Evolutionary conservation across 2,797 vertebrate species (phyloP).

Genomic region (Rhabdomys pumilio): DNA sequence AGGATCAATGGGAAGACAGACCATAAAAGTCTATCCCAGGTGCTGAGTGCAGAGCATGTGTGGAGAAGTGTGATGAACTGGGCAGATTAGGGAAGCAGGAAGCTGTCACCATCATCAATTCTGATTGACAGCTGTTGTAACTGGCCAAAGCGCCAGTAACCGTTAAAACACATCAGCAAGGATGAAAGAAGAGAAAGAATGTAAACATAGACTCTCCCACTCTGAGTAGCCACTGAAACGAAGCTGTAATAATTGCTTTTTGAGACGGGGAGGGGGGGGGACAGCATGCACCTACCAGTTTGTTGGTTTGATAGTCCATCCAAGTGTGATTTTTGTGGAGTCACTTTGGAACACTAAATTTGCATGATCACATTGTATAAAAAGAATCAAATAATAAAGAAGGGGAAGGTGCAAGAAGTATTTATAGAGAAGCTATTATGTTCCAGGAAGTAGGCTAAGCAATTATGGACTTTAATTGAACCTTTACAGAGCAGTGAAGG

Average conservation of each 20-base stretch:
- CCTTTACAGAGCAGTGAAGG: slow-evolving; percentile 2
- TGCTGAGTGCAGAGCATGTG: neutral
- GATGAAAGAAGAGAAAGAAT: neutral
- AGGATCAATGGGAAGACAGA: neutral
- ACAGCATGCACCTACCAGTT: neutral
- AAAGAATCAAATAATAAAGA: neutral
- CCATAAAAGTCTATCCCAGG: neutral
- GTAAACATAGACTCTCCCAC: neutral
- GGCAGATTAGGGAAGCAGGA: neutral
- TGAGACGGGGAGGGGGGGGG: too few relatives aligned
- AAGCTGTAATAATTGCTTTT: neutral
- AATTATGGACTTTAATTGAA: slow-evolving; percentile 11
- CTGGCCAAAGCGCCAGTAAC: neutral
- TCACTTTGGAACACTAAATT: neutral
- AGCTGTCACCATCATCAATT: neutral
- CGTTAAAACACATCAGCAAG: neutral
- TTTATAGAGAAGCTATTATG: neutral
- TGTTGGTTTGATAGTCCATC: neutral
- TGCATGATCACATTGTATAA: neutral
- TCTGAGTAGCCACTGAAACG: neutral
- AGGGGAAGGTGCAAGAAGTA: neutral
- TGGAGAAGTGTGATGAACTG: neutral
- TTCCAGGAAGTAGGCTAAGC: neutral
- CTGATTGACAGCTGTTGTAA: neutral
- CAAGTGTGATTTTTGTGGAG: neutral